These are phyloP conservation scores for Euplexia lucipara DNA, from an alignment of 2,888 invertebrate species.

Conservation along the genomic window DNA sequence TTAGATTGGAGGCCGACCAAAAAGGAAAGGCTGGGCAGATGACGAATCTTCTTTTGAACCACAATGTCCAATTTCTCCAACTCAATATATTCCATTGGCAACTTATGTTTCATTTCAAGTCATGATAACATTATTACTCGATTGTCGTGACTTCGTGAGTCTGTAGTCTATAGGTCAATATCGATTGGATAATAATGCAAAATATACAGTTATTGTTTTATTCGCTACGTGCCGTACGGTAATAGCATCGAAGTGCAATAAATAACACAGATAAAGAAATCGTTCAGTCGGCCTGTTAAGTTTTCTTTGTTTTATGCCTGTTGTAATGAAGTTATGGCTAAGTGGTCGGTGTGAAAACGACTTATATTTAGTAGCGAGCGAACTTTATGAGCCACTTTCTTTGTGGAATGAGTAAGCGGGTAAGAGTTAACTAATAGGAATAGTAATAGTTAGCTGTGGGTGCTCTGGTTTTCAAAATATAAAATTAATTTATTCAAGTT, in stretches of 20 bases:
- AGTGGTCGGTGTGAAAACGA: constrained; percentile 28
- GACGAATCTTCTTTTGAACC: constrained; percentile 20
- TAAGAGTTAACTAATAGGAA: not conserved
- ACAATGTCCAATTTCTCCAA: constrained; percentile 42
- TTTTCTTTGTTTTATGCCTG: constrained; percentile 16
- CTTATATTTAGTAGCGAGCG: constrained; percentile 13
- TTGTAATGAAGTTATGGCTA: constrained; percentile 29
- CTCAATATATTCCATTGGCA: constrained; percentile 30
- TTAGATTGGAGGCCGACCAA: no score
- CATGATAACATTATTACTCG: constrained; percentile 61
- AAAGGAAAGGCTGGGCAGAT: no score
- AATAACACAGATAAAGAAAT: constrained; percentile 22
- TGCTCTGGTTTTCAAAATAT: no score
- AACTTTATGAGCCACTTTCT: constrained; percentile 25
- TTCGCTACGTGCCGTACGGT: constrained; percentile 35
- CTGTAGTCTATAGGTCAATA: constrained; percentile 60
- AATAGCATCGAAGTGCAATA: constrained; percentile 21
- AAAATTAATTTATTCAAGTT: no score
- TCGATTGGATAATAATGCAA: constrained; percentile 57
- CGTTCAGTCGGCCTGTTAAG: not conserved
- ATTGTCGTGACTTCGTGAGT: constrained; percentile 63
- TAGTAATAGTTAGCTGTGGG: not conserved
- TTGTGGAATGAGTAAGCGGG: constrained; percentile 8
- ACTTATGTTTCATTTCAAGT: constrained; percentile 48
- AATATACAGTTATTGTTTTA: constrained; percentile 60